These are phyloP conservation scores for Ophiothrix spiculata DNA, from an alignment of 35 echinoderm and acorn worm species.

Conservation along the genomic window DNA sequence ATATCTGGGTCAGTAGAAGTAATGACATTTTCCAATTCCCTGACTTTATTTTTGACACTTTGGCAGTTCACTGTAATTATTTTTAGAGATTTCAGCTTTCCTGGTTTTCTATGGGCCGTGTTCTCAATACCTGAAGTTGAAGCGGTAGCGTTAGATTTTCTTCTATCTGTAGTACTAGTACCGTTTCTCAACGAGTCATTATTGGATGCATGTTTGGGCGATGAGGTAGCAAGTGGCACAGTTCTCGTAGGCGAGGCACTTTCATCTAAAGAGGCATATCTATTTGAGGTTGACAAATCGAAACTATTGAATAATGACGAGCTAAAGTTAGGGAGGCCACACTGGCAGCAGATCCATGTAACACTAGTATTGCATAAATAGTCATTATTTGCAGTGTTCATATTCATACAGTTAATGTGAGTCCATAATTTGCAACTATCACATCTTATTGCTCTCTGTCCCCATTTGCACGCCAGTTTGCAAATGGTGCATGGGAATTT, in stretches of 20 bases:
- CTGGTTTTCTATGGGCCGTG: background rate
- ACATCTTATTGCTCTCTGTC: background rate
- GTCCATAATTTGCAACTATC: conserved; percentile 37
- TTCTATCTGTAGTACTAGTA: no score
- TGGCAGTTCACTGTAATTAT: conserved; percentile 18
- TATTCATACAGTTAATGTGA: conserved; percentile 5
- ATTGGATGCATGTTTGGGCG: background rate
- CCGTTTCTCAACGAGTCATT: background rate
- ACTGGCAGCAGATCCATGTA: background rate
- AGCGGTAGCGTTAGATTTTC: background rate
- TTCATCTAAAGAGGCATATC: background rate
- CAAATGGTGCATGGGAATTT: background rate
- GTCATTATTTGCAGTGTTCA: conserved; percentile 24
- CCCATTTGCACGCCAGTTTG: conserved; percentile 9
- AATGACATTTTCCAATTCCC: background rate
- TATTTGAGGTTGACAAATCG: background rate
- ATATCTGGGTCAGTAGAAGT: conserved; percentile 12
- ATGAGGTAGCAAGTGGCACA: background rate
- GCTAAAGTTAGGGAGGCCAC: conserved; percentile 15
- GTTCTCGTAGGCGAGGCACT: background rate
- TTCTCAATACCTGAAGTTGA: background rate
- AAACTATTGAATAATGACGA: background rate
- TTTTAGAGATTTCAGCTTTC: background rate
- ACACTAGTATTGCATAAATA: conserved; percentile 9
- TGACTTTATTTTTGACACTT: conserved; percentile 2